These are phyloP conservation scores for Calidris pygmaea DNA, from an alignment of 2,113 vertebrate genomes.

Conservation along the genomic window DNA sequence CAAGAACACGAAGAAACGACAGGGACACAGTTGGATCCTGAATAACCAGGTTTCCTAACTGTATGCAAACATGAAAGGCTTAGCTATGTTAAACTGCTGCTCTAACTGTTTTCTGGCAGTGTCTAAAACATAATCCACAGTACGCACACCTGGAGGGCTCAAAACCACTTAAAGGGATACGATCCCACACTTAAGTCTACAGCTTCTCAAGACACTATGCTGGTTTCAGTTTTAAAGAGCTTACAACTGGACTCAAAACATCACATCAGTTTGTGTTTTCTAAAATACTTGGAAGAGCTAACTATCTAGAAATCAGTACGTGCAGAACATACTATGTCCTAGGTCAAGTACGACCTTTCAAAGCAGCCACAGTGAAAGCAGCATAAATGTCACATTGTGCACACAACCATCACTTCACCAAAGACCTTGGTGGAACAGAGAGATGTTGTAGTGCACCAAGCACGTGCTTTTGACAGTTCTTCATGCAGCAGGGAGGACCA, in stretches of 20 bases:
- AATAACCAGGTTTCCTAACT: conserved; percentile 47
- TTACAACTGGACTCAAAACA: background rate
- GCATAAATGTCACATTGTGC: fast-evolving
- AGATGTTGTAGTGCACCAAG: background rate
- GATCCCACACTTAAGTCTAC: background rate
- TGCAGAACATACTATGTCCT: background rate
- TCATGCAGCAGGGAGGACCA: background rate
- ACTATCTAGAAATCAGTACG: background rate
- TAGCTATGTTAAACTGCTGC: conserved; percentile 17
- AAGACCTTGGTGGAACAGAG: background rate
- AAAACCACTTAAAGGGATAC: background rate
- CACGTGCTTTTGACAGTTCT: background rate
- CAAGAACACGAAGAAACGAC: background rate
- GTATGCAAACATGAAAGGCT: conserved; percentile 32
- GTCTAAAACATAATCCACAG: background rate
- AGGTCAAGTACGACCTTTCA: background rate
- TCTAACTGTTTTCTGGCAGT: conserved; percentile 22
- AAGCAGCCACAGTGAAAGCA: background rate
- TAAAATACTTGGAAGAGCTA: background rate
- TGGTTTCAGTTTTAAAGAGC: background rate
- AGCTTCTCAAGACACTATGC: background rate
- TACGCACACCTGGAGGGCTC: background rate
- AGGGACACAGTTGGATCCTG: conserved; percentile 28
- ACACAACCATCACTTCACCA: fast-evolving
- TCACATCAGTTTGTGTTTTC: background rate